Evolutionary conservation across 2,888 invertebrate species (phyloP).

Genomic region (Spodoptera littoralis): DNA sequence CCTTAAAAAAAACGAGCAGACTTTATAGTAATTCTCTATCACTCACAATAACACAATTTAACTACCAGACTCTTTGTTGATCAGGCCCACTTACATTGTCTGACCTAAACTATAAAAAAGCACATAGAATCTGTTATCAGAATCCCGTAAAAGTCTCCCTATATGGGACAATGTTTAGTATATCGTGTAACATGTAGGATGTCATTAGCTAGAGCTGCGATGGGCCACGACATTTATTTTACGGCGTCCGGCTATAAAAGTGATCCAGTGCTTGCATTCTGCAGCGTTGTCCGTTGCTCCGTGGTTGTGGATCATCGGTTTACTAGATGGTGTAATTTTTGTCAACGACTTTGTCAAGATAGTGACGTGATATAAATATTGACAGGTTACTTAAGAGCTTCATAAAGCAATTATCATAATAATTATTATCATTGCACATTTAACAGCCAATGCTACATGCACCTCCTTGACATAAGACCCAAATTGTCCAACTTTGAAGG

Average conservation of each 20-base stretch:
- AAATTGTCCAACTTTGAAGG: too few species aligned
- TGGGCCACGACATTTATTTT: conserved; percentile 88
- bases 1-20: too few species aligned
- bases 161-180: conserved; percentile 69
- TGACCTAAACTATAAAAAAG: not conserved
- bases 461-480: too few species aligned
- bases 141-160: conserved; percentile 38
- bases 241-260: conserved; percentile 89
- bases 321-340: conserved; percentile 60
- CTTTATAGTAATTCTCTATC: too few species aligned
- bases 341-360: too few species aligned
- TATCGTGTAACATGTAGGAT: conserved; percentile 70
- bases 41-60: too few species aligned
- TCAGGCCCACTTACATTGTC: not conserved
- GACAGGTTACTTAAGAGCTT: too few species aligned
- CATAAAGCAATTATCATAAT: too few species aligned
- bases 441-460: too few species aligned
- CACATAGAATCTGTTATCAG: conserved; percentile 11
- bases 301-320: conserved; percentile 21
- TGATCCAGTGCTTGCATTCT: conserved; percentile 88
- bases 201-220: conserved; percentile 84
- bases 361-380: too few species aligned
- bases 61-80: not conserved
- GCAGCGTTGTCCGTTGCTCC: conserved; percentile 77
- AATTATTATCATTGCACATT: too few species aligned